Percentiles rank a stretch among this genome's conserved stretches.
phyloP scores from a whole-genome alignment of 2,888 invertebrate species.

The Perithous albicinctus region DNA sequence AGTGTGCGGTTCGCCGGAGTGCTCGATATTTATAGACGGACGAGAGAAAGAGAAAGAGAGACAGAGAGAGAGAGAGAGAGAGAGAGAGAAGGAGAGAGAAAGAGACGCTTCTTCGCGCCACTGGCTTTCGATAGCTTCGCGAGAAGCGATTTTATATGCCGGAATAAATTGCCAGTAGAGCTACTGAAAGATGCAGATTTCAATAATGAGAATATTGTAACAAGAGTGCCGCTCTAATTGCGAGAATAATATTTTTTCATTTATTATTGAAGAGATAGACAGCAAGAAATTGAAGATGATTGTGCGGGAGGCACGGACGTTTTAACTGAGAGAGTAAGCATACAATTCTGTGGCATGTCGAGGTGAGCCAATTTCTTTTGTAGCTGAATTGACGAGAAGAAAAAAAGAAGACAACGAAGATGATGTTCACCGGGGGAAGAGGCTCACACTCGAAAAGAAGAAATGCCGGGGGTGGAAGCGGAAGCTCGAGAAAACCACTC shows the following conservation, averaged over 20 bases:
- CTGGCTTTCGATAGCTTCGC: conserved; percentile 48
- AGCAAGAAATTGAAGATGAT: conserved; percentile 24
- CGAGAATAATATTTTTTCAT: conserved; percentile 8
- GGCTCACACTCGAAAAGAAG: conserved; percentile 87
- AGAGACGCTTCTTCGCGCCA: conserved; percentile 61
- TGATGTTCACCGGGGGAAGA: conserved; percentile 90
- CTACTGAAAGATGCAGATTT: not conserved
- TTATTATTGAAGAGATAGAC: not conserved
- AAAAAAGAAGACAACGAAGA: conserved; percentile 78
- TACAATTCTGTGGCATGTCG: not conserved
- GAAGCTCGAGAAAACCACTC: conserved; percentile 74
- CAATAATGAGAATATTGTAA: not conserved
- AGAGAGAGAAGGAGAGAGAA: no score
- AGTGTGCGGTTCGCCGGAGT: conserved; percentile 67
- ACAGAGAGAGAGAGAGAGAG: no score
- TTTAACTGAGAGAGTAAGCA: conserved; percentile 51
- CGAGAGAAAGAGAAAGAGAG: no score
- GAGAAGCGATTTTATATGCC: conserved; percentile 23
- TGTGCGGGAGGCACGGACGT: not conserved
- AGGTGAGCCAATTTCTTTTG: conserved; percentile 16
- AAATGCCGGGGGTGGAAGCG: conserved; percentile 82
- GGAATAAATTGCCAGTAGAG: not conserved
- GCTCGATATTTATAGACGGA: conserved; percentile 74
- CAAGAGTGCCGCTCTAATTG: not conserved
- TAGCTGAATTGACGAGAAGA: no score